Percentiles rank a stretch among this genome's conserved stretches.
Conservation (phyloP, 2,797 vertebrate species). For the Cuculus canorus region DNA sequence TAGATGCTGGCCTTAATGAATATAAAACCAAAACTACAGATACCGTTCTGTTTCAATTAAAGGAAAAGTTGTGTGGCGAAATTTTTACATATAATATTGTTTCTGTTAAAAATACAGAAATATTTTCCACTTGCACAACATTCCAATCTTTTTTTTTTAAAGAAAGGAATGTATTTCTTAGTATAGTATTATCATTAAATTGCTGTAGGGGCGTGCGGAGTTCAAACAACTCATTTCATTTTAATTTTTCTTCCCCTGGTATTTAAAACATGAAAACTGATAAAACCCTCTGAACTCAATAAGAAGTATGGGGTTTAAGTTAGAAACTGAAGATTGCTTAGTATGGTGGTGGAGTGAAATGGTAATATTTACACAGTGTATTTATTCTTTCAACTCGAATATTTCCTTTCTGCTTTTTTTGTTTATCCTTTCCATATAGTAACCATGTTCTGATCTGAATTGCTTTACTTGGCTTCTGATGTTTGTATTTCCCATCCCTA, state of each 20-base stretch:
- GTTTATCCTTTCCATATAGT: not conserved
- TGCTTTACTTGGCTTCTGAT: not conserved
- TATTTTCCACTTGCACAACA: not conserved
- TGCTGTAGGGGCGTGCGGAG: not conserved
- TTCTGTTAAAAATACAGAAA: not conserved
- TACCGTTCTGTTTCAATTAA: not conserved
- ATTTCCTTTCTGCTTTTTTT: not conserved
- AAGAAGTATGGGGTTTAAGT: not conserved
- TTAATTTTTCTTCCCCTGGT: not conserved
- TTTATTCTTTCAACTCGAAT: not conserved
- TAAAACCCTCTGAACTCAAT: not conserved
- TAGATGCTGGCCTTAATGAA: not conserved
- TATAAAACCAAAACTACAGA: not conserved
- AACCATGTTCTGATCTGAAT: not conserved
- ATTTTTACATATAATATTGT: not conserved
- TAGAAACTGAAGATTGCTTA: not conserved
- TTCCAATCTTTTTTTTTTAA: not conserved
- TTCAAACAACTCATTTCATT: not conserved
- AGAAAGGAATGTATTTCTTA: not conserved
- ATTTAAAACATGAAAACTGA: not conserved
- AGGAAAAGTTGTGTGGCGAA: not conserved
- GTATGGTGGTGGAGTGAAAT: not conserved
- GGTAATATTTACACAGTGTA: not conserved
- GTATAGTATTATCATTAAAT: not conserved
- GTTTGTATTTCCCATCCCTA: slow-evolving; percentile 8